Base-by-base conservation (phyloP, 2,888 invertebrate species). In the Seira musarum region DNA sequence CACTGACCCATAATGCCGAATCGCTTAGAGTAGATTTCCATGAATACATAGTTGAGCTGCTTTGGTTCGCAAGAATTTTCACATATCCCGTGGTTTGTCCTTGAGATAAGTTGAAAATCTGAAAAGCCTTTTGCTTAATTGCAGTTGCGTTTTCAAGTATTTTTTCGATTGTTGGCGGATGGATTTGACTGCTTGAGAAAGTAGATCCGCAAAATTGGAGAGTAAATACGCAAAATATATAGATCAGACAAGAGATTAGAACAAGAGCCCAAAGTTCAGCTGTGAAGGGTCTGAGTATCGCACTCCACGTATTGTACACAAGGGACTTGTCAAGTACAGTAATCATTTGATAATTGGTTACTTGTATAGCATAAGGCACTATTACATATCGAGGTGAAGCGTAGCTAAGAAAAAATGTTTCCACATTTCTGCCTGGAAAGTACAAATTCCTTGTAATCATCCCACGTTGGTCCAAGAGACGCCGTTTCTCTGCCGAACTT, bases 321-420 rank as follows among this genome's bases (percentile, higher is more conserved):
- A 15, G 17, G 6, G 24, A 19, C 13, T 61, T 61, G 21, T 70
- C 70, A 2, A 70, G 17, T 2, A 70, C 6, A 1, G 70, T 70
- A 1, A 70, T 30, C 15, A 70, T 60, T 15, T 61, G 30, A 40
- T 70, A 70, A 17, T 30, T 60, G 1, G 1, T 21, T 1, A 60
- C 21, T 3, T 35, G 35, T 2, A 70, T 70, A 10, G 21, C 61
- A 22, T 70, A 70, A 2, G 70, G 70, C 13, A 40, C 46, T 15
- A 70, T n/a, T 5, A 70, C 25, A n/a, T 70, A 70, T 60, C 70
- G n/a, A 1, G 70, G 70, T 21, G 17, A 57, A 1, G 61, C 61
- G 15, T 1, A 5, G 1, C 21, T 19, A 1, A 70, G 17, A 17
- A 70, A 70, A 40, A 61, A 70, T 60, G 61, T 61, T 1, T 40